Evolutionary conservation across 35 echinoderm and acorn worm genomes (phyloP).

Genomic region (Diadema setosum): DNA sequence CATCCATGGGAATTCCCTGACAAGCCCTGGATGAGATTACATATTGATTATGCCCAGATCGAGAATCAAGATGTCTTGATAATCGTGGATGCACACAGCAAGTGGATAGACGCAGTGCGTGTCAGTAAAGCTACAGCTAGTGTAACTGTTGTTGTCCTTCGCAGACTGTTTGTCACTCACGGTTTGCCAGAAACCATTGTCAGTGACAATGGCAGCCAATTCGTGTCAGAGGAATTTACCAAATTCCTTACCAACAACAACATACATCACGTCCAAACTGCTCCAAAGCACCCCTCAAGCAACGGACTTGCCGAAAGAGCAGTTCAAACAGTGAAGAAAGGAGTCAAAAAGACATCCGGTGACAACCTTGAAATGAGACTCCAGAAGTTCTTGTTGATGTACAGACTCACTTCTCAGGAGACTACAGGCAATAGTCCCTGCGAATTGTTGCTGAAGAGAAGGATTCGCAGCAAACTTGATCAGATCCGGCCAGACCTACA

Average conservation of each 20-base stretch:
- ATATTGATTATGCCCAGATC: slow-evolving; percentile 45
- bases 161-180: slow-evolving; percentile 42
- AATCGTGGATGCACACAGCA: slow-evolving; percentile 50
- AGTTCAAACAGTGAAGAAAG: slow-evolving; percentile 69
- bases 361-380: slow-evolving; percentile 31
- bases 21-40: slow-evolving; percentile 13
- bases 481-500: slow-evolving; percentile 22
- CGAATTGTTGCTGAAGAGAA: slow-evolving; percentile 44
- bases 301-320: slow-evolving; percentile 50
- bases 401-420: slow-evolving; percentile 49
- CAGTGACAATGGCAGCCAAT: slow-evolving; percentile 61
- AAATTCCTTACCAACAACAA: slow-evolving; percentile 37
- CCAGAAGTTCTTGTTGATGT: slow-evolving; percentile 52
- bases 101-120: slow-evolving; percentile 52
- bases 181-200: slow-evolving; percentile 67
- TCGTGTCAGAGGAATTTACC: slow-evolving; percentile 49
- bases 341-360: slow-evolving; percentile 39
- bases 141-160: slow-evolving; percentile 22
- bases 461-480: slow-evolving; percentile 54
- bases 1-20: slow-evolving; percentile 42
- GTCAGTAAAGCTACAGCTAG: slow-evolving; percentile 14
- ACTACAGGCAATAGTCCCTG: slow-evolving; percentile 48
- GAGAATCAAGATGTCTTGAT: slow-evolving; percentile 35
- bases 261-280: slow-evolving; percentile 61
- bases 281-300: slow-evolving; percentile 61